A percentile compares a stretch with the other conserved stretches of the same genome.
Conservation (phyloP, 2,797 vertebrate genomes). For the Poecilia picta region DNA sequence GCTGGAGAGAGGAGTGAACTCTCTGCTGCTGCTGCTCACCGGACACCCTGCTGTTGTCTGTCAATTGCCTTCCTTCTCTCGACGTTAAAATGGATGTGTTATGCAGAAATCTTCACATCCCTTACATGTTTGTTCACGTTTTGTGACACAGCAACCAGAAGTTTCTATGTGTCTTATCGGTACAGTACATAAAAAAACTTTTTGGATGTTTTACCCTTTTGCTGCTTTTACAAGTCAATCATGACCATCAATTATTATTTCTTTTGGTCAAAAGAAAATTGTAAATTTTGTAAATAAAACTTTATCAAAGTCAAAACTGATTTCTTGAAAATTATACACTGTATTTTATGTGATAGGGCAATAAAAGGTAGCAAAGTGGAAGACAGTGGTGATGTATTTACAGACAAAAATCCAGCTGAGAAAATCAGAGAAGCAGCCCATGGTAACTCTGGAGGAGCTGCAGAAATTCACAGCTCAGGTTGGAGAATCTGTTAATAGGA, state of each 20-base stretch:
- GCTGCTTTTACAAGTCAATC: not conserved
- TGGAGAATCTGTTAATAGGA: not conserved
- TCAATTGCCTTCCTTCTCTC: slow-evolving; percentile 47
- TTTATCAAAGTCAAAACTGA: not conserved
- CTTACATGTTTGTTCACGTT: not conserved
- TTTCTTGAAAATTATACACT: not conserved
- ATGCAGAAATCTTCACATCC: slow-evolving; percentile 16
- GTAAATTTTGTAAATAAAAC: not conserved
- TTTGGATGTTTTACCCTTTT: not conserved
- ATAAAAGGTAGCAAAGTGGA: not conserved
- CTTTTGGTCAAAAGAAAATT: not conserved
- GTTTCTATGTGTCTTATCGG: not conserved
- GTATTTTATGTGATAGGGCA: too few relatives aligned
- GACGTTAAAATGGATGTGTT: slow-evolving; percentile 24
- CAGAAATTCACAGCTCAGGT: not conserved
- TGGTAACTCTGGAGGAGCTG: not conserved
- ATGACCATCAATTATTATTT: too few relatives aligned
- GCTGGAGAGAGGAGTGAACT: slow-evolving; percentile 57
- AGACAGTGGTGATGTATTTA: not conserved
- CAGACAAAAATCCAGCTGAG: not conserved
- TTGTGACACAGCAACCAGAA: not conserved
- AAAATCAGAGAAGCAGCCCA: not conserved
- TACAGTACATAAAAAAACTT: not conserved
- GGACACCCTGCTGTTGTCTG: slow-evolving; percentile 58
- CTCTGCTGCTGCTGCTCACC: slow-evolving; percentile 69